These are phyloP conservation scores for Xestia rhomboidea DNA, from an alignment of 2,888 invertebrate genomes.

Conservation along the genomic window DNA sequence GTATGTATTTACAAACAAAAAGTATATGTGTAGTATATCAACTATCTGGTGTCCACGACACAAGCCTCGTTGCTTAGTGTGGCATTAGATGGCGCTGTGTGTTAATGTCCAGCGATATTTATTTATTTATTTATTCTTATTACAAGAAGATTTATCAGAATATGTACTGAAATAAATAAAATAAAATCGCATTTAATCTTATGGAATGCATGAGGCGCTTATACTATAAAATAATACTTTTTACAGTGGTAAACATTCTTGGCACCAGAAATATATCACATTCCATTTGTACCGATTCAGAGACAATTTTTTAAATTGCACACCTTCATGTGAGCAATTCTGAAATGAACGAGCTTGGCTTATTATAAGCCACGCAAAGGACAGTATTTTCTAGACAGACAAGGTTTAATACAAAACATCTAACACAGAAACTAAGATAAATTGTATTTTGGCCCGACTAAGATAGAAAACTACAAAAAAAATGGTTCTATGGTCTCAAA, in stretches of 20 bases:
- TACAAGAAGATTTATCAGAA: background rate
- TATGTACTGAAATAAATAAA: background rate
- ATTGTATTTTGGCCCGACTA: background rate
- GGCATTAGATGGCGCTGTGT: too few relatives aligned
- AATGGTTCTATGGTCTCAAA: background rate
- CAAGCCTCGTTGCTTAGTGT: too few relatives aligned
- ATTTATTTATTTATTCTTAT: too few relatives aligned
- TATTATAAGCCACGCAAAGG: slow-evolving; percentile 14
- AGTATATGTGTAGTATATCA: too few relatives aligned
- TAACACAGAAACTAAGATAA: slow-evolving; percentile 8
- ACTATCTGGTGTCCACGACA: too few relatives aligned
- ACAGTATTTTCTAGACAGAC: slow-evolving; percentile 2
- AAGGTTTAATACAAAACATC: background rate
- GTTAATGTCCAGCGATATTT: too few relatives aligned
- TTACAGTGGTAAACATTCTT: slow-evolving; percentile 10
- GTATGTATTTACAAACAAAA: too few relatives aligned
- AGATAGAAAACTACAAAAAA: background rate
- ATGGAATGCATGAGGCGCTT: background rate
- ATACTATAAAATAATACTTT: background rate
- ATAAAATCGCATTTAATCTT: background rate
- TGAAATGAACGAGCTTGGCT: slow-evolving; percentile 45
- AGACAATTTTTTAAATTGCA: slow-evolving; percentile 53
- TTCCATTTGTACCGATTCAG: slow-evolving; percentile 32
- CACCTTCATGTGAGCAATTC: slow-evolving; percentile 34
- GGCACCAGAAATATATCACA: slow-evolving; percentile 31